phyloP scores from a whole-genome alignment of 2,888 invertebrate genomes.

The Urechis unicinctus region DNA sequence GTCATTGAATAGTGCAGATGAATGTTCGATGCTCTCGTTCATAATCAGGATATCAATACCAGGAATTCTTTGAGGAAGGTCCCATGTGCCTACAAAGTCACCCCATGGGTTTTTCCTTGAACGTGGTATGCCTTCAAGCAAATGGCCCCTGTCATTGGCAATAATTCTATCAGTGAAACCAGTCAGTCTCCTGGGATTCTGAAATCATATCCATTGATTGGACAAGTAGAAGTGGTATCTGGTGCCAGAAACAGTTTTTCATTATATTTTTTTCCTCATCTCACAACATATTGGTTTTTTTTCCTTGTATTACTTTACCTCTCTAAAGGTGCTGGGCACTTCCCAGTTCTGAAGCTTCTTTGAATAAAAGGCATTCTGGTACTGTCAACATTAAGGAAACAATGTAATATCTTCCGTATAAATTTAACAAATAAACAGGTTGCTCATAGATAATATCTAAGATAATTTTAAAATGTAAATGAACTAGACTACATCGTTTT shows the following conservation, averaged over 20 bases:
- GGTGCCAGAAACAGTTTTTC: too few relatives aligned
- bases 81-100: slow-evolving; percentile 48
- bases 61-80: slow-evolving; percentile 44
- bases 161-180: slow-evolving; percentile 42
- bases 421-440: not conserved
- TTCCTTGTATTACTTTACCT: too few relatives aligned
- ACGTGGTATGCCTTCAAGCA: slow-evolving; percentile 33
- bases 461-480: too few relatives aligned
- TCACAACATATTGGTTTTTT: too few relatives aligned
- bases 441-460: too few relatives aligned
- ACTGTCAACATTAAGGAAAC: slow-evolving; percentile 28
- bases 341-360: slow-evolving; percentile 45
- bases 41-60: slow-evolving; percentile 18
- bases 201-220: slow-evolving; percentile 7
- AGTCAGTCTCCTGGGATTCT: slow-evolving; percentile 31
- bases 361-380: slow-evolving; percentile 42
- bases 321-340: slow-evolving; percentile 30
- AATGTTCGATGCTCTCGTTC: too few relatives aligned
- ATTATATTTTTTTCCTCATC: too few relatives aligned
- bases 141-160: slow-evolving; percentile 41
- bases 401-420: not conserved
- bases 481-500: too few relatives aligned
- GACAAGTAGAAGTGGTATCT: too few relatives aligned
- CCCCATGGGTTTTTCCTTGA: slow-evolving; percentile 46
- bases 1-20: too few relatives aligned